Conservation (phyloP, 1,140 invertebrate species). For the Drosophila paulistorum region DNA sequence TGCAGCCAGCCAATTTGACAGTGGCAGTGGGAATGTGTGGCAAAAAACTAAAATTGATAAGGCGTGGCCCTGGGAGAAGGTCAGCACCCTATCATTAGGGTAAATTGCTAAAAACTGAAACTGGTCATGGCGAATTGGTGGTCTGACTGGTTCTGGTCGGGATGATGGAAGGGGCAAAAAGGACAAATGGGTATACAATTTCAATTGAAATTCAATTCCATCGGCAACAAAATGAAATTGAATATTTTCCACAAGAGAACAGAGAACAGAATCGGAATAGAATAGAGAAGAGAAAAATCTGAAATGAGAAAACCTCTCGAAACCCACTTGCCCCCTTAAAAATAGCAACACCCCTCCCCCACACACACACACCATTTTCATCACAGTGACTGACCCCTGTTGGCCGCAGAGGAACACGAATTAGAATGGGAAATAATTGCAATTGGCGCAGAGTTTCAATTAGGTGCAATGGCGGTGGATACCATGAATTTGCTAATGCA, state of each 20-base stretch:
- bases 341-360: background rate
- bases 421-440: conserved; percentile 79
- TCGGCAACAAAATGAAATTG: conserved; percentile 54
- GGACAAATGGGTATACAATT: conserved; percentile 23
- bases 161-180: background rate
- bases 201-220: conserved; percentile 68
- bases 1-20: conserved; percentile 57
- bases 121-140: background rate
- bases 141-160: background rate
- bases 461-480: conserved; percentile 45
- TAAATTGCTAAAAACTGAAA: conserved; percentile 23
- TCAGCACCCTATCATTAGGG: conserved; percentile 17
- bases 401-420: conserved; percentile 52
- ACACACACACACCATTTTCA: background rate
- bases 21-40: conserved; percentile 13
- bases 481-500: conserved; percentile 58
- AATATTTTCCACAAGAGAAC: conserved; percentile 22
- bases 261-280: background rate
- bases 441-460: conserved; percentile 71
- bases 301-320: conserved; percentile 16
- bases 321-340: background rate
- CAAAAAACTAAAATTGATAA: background rate
- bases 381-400: conserved; percentile 10
- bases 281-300: conserved; percentile 14
- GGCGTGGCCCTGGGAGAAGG: background rate